Base-by-base conservation (phyloP, 2,888 invertebrate genomes). In the Gari tellinella region DNA sequence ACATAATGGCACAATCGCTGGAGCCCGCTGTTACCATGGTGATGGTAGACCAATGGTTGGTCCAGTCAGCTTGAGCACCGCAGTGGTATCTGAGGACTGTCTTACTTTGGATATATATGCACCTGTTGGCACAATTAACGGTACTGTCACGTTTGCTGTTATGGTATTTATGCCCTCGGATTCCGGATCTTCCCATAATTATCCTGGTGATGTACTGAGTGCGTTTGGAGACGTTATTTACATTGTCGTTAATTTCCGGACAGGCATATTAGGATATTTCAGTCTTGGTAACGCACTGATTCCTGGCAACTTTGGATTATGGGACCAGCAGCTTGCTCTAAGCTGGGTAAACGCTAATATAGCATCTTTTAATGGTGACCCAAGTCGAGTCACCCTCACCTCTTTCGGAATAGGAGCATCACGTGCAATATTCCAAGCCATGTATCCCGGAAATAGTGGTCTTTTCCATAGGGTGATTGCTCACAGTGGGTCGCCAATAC, bases 351-450 rank as follows among this genome's bases (percentile, higher is more conserved):
- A 94, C 65, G 94, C 95, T 84, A 95, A 97, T 90, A 95, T 96
- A 61, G 93, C 93, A 48, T 93, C 94, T 43, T 97, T 97, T 89
- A 96, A 96, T 17, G 97, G 97, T 4, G 95, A 97, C 91, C 94
- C 95, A 0, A 93, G 94, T 46, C 93, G 94, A 31, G 94, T 97
- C 14, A 96, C 96, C 0, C 90, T 97, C 0, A 93, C 96, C 82
- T 97, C 97, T 0, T 95, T 96, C 91, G 95, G 95, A 15, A 95
- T 95, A 48, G 93, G 93, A 1, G 66, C 65, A n/a, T 57, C 68
- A 0, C 46, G 63, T 26, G 77, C 65, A 7, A 65, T 77, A 15
- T 55, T 65, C n/a, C 72, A 77, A 26, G 61, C 72, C 8, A 38
- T 77, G 46, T 64, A 72, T 45, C 51, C 68, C 7, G 61, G 40